A percentile compares a stretch with the other conserved stretches of the same genome.
Conservation (phyloP, 2,113 vertebrate species). For the Glaucomys volans region DNA sequence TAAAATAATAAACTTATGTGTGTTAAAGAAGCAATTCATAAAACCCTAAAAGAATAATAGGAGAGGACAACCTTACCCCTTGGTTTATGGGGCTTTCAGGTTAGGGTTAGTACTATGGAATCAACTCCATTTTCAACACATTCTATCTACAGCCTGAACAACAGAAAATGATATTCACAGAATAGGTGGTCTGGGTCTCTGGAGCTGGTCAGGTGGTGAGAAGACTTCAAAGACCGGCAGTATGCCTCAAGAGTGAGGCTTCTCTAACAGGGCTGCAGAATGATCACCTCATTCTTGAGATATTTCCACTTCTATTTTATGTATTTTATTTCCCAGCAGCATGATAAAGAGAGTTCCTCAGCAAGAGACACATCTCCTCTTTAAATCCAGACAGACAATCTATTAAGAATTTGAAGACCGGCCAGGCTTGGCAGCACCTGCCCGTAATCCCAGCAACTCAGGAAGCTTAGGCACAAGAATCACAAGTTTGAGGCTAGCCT, state of each 20-base stretch:
- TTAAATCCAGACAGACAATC: constrained; percentile 16
- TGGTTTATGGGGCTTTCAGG: background rate
- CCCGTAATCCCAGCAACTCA: too few species aligned
- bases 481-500: too few species aligned
- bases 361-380: background rate
- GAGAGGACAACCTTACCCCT: background rate
- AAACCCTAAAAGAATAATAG: background rate
- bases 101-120: background rate
- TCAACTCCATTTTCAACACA: constrained; percentile 15
- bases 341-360: background rate
- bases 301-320: background rate
- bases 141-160: background rate
- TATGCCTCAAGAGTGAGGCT: background rate
- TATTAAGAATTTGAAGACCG: background rate
- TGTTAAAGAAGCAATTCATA: background rate
- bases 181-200: background rate
- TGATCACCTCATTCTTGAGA: background rate
- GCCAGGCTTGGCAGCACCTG: too few species aligned
- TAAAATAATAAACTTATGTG: background rate
- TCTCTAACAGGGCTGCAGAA: background rate
- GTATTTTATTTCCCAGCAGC: background rate
- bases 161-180: background rate
- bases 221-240: background rate
- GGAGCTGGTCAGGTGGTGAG: background rate
- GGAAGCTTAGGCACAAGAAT: too few species aligned